These are phyloP conservation scores for Nemotelus nigrinus DNA, from an alignment of 2,888 invertebrate genomes.

Conservation along the genomic window DNA sequence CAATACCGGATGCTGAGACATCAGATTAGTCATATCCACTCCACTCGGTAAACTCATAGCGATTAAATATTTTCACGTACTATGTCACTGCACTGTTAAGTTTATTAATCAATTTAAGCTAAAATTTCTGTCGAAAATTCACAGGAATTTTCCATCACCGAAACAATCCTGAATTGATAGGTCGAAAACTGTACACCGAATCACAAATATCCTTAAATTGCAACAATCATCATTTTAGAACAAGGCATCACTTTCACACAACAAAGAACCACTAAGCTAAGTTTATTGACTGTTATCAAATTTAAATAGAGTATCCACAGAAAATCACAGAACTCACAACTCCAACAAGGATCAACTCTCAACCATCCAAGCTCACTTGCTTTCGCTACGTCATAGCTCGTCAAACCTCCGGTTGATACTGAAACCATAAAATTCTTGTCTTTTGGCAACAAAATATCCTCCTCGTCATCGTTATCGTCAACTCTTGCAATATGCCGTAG, in stretches of 20 bases:
- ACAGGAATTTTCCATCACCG: no score
- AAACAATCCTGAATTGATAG: no score
- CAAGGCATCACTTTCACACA: no score
- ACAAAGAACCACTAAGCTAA: no score
- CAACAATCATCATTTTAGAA: no score
- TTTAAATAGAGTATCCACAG: background rate
- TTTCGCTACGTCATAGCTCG: conserved; percentile 59
- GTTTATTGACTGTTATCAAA: no score
- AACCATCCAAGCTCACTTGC: conserved; percentile 29
- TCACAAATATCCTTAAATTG: no score
- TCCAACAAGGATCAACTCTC: background rate
- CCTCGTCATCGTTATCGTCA: conserved; percentile 28
- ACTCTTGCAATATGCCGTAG: conserved; percentile 28
- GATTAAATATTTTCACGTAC: background rate
- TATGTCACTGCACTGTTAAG: no score
- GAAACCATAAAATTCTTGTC: conserved; percentile 59
- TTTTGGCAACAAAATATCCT: conserved; percentile 47
- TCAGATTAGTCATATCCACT: conserved; percentile 85
- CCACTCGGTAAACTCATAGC: conserved; percentile 85
- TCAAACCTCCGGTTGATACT: conserved; percentile 65
- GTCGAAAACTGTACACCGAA: no score
- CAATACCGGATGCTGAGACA: conserved; percentile 85
- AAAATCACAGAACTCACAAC: conserved; percentile 34
- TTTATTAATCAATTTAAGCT: no score
- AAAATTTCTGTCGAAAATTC: no score